These are phyloP conservation scores for Coreius guichenoti DNA, from an alignment of 2,797 vertebrate genomes.

Conservation along the genomic window DNA sequence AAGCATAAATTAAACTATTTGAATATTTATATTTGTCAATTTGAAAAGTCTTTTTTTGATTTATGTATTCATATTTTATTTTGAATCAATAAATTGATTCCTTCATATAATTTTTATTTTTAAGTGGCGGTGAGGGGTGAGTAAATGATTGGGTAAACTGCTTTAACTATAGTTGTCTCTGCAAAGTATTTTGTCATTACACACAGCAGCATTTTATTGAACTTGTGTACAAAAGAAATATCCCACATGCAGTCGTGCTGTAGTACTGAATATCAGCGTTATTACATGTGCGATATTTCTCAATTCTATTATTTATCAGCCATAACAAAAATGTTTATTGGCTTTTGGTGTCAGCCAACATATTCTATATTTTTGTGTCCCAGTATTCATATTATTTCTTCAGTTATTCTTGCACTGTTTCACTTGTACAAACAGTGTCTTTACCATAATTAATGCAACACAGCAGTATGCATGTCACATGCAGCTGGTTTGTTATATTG, in stretches of 20 bases:
- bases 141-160: neutral
- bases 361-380: neutral
- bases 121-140: neutral
- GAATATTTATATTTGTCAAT: no score
- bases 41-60: no score
- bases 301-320: neutral
- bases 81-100: neutral
- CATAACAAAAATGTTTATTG: neutral
- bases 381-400: neutral
- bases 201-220: neutral
- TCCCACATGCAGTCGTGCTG: neutral
- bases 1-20: no score
- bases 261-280: neutral
- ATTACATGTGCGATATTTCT: neutral
- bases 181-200: neutral
- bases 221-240: neutral
- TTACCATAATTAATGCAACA: neutral
- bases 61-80: neutral
- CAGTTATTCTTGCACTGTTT: neutral
- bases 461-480: neutral
- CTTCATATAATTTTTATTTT: no score
- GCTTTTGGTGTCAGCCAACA: neutral
- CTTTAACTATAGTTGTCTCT: neutral
- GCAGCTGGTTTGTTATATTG: conserved; percentile 23
- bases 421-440: neutral